Conservation (phyloP, 1,140 invertebrate species). For the Zeugodacus cucurbitae region DNA sequence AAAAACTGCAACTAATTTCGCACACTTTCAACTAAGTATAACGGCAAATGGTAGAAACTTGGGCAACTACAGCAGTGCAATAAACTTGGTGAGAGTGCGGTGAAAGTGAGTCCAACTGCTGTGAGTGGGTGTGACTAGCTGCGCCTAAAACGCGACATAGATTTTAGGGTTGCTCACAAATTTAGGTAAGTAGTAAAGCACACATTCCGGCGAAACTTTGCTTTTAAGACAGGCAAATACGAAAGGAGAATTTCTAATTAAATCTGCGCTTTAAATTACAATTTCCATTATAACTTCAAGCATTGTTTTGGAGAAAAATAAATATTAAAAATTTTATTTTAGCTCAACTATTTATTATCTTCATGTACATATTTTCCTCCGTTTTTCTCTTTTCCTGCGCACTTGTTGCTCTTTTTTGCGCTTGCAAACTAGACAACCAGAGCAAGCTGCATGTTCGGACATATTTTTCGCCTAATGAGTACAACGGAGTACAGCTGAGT, state of each 20-base stretch:
- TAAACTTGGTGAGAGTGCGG: not conserved
- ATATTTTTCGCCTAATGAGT: not conserved
- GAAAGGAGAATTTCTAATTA: too few species aligned
- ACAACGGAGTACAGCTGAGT: not conserved
- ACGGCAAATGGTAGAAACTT: not conserved
- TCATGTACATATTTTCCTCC: too few species aligned
- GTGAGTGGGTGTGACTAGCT: not conserved
- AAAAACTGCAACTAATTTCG: slow-evolving; percentile 1
- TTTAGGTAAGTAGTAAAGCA: not conserved
- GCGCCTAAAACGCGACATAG: too few species aligned
- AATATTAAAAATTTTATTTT: too few species aligned
- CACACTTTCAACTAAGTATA: not conserved
- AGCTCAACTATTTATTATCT: too few species aligned
- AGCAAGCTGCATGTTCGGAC: not conserved
- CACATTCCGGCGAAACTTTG: not conserved
- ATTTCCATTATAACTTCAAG: too few species aligned
- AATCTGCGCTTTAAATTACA: too few species aligned
- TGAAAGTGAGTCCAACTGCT: not conserved
- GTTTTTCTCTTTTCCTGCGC: not conserved
- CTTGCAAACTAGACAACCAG: not conserved
- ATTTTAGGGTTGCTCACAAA: not conserved
- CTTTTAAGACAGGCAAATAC: not conserved
- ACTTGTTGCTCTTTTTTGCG: not conserved
- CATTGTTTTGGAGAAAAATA: too few species aligned
- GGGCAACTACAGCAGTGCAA: not conserved